Conservation (phyloP, 1,140 invertebrate genomes). For the Panagrolaimus sp. region DNA sequence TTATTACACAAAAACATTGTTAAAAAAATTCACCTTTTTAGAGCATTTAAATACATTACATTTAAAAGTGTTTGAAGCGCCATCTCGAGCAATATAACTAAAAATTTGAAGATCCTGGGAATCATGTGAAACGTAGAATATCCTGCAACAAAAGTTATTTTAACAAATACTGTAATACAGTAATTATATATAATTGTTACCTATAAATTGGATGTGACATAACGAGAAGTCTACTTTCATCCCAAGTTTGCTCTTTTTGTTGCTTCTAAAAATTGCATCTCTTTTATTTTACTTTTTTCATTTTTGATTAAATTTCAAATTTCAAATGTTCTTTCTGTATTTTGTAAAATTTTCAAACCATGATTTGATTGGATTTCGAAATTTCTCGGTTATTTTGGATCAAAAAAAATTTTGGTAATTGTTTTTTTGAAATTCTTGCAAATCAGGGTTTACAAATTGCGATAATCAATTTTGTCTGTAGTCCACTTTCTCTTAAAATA, state of each 20-base stretch:
- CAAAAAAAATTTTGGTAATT: too few species aligned
- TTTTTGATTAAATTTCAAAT: too few species aligned
- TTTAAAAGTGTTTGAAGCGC: constrained; percentile 86
- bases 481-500: too few species aligned
- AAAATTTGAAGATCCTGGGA: constrained; percentile 98
- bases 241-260: constrained; percentile 62
- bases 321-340: too few species aligned
- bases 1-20: neutral
- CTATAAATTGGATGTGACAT: constrained; percentile 92
- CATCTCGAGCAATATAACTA: constrained; percentile 94
- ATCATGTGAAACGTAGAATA: constrained; percentile 99
- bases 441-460: too few species aligned
- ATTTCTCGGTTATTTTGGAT: too few species aligned
- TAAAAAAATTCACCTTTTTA: constrained; percentile 71
- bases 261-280: constrained; percentile 38
- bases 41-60: constrained; percentile 98
- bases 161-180: neutral
- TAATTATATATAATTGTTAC: constrained; percentile 62
- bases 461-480: too few species aligned
- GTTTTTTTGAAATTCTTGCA: too few species aligned
- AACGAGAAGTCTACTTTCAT: constrained; percentile 73
- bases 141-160: constrained; percentile 69
- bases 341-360: too few species aligned
- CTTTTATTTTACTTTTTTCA: too few species aligned
- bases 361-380: too few species aligned